phyloP scores from a whole-genome alignment of 2,797 vertebrate species.

The Oceanodroma leucorhoa region DNA sequence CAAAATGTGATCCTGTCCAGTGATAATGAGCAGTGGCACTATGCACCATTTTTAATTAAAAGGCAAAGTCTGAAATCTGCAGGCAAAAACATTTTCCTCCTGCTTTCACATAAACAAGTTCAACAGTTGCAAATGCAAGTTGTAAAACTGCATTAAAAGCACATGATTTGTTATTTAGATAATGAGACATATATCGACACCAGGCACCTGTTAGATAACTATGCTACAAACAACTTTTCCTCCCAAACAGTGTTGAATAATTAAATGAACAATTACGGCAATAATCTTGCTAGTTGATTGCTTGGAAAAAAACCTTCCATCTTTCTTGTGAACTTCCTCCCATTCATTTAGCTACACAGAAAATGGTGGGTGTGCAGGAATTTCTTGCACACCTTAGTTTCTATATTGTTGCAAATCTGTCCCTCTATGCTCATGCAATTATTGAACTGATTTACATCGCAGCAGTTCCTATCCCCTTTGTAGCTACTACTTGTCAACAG shows the following conservation, averaged over 20 bases:
- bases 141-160: neutral
- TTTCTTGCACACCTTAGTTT: neutral
- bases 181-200: neutral
- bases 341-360: neutral
- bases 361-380: neutral
- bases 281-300: neutral
- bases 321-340: neutral
- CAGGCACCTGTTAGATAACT: neutral
- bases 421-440: neutral
- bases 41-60: neutral
- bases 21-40: neutral
- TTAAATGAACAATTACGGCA: neutral
- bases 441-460: neutral
- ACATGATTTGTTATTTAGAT: neutral
- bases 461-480: neutral
- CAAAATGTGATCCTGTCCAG: neutral
- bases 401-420: neutral
- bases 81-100: neutral
- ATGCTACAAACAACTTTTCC: neutral
- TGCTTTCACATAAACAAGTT: neutral
- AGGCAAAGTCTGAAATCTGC: neutral
- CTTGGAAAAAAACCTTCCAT: neutral
- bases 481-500: neutral
- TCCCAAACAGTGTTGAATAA: neutral
- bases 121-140: neutral